Base-by-base conservation (phyloP, 2,888 invertebrate genomes). In the Ichneumoninae sp. region DNA sequence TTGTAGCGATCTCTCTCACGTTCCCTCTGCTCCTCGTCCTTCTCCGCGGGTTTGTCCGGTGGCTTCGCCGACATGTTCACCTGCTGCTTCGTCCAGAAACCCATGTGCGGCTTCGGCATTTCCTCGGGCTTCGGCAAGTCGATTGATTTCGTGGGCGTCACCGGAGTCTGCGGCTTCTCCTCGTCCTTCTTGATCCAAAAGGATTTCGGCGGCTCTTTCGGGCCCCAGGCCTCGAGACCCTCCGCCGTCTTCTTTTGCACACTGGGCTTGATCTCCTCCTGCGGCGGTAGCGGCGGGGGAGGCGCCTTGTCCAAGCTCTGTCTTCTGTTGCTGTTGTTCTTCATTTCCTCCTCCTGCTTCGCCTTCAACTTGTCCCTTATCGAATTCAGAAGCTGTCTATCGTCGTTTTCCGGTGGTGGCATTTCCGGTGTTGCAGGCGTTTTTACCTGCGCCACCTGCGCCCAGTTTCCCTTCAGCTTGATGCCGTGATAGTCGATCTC, bases 311-410 rank as follows among this genome's bases (percentile, higher is more conserved):
- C 87, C 30, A 84, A 78, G 36, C 86, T 89, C n/a, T 86, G 84
- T 19, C 88, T 87, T 62, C 90, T 82, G 70, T 71, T 84, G 16
- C 85, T 88, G 54, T 89, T 86, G 26, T 88, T 89, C 88, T 94
- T 94, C 86, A 93, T 93, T 82, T 94, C 94, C 44, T 94, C 92
- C 77, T 95, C 95, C 69, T 95, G 95, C 65, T 95, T 95, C 8
- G 94, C 94, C 74, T 94, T 95, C 89, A 95, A 90, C 82, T 95
- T 93, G 81, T 95, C 95, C 69, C 95, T 94, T 13, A 95, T 92
- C 26, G 94, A 94, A 84, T 95, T 95, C 26, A 95, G 86, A 79
- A 95, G 86, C 30, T 94, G 93, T 83, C 94, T 94, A 33, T 95
- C 95, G 71, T 94, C 94, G 40, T 94, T 91, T 70, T 93, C 92